Base-by-base conservation (phyloP, 2,113 vertebrate species). In the Hippocampus comes region DNA sequence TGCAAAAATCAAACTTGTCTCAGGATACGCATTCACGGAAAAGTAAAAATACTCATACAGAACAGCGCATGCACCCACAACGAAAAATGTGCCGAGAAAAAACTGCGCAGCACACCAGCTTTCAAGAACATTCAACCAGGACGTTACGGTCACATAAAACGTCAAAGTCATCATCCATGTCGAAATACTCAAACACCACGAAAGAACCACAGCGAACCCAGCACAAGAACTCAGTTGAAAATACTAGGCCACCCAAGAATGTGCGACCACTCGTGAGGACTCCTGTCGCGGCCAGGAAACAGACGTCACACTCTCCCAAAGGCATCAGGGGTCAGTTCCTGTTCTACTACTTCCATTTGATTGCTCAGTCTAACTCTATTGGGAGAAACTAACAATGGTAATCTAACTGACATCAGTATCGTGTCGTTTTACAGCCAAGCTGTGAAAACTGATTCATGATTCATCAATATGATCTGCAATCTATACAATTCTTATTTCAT, bases 301-400 rank as follows among this genome's bases (percentile, higher is more conserved):
- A 79, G 70, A 80, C 78, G 64, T 85, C 85, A 41, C 77, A 49
- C 23, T 55, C 68, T 25, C 63, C 78, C 48, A 71, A 67, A 12
- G 23, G 75, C 9, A 66, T 73, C 63, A 69, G 8, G 0, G 83
- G 85, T 87, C 59, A 87, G 83, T 84, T 68, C 12, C 38, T 18
- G 53, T 56, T 8, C 8, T 59, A 25, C 14, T 7, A 61, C 6
- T 61, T 61, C 8, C 17, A 61, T n/a, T 23, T 9, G 10, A 34
- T 61, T 61, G 15, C 15, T 61, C 27, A 60, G 6, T 30, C 23
- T 30, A 17, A 27, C 23, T 14, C 57, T 23, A 25, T 59, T 4
- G 12, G 23, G 15, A 30, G 25, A 15, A 59, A 27, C 25, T 27
- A 59, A 55, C n/a, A 23, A 23, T 57, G n/a, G 21, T 55, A 57